A percentile compares a stretch with the other conserved stretches of the same genome.
These are phyloP conservation scores for Eciton burchellii DNA, from an alignment of 1,140 invertebrate species.

Conservation along the genomic window DNA sequence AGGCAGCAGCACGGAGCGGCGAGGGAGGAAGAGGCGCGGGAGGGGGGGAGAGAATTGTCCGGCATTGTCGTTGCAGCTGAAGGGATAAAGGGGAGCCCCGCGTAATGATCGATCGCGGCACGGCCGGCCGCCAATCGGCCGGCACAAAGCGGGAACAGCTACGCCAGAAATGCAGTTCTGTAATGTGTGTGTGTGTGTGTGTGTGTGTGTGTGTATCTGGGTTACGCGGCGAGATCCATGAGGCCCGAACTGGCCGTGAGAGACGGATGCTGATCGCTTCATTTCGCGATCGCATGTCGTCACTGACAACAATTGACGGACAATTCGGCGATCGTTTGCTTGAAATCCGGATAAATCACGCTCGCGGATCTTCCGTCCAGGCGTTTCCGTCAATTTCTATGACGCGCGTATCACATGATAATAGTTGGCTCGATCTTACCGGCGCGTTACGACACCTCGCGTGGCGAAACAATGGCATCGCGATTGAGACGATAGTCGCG, in stretches of 20 bases:
- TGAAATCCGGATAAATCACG: not conserved
- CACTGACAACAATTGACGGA: not conserved
- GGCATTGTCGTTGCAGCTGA: slow-evolving; percentile 46
- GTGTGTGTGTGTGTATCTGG: not conserved
- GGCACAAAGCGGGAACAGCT: not conserved
- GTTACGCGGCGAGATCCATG: not conserved
- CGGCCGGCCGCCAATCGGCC: slow-evolving; percentile 7
- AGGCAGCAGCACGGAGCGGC: slow-evolving; percentile 63
- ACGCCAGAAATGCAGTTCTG: slow-evolving; percentile 18
- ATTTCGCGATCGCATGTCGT: not conserved
- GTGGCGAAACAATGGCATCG: not conserved
- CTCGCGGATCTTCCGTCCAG: not conserved
- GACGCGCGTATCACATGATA: too few relatives aligned
- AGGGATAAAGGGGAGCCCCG: not conserved
- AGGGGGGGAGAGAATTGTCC: too few relatives aligned
- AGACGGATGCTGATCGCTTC: not conserved
- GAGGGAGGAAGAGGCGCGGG: too few relatives aligned
- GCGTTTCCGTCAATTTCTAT: not conserved
- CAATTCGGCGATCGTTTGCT: not conserved
- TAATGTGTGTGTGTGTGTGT: not conserved
- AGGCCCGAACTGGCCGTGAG: not conserved
- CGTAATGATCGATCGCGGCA: slow-evolving; percentile 56
- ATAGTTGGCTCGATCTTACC: not conserved
- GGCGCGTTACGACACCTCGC: not conserved
- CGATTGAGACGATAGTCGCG: not conserved